Conservation (phyloP, 1,140 invertebrate species). For the Drosophila rufa region DNA sequence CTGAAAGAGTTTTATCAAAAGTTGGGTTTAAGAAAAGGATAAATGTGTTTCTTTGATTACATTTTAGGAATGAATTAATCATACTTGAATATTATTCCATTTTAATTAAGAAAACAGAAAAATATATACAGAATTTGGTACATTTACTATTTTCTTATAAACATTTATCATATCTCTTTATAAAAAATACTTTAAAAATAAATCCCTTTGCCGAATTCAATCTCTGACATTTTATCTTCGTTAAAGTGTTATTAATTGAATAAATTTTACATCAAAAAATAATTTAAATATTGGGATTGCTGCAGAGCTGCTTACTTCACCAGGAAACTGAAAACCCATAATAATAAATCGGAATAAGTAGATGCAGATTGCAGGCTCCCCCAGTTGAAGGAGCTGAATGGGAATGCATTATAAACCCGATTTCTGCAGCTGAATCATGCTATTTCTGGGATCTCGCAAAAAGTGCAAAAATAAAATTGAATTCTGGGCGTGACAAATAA, state of each 20-base stretch:
- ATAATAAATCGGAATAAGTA: conserved; percentile 18
- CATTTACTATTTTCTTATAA: too few species aligned
- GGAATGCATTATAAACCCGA: conserved; percentile 27
- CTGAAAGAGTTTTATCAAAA: too few species aligned
- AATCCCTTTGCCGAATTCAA: too few species aligned
- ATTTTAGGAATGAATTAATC: too few species aligned
- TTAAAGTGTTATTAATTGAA: background rate
- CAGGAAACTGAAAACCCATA: conserved; percentile 2
- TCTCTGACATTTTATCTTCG: background rate
- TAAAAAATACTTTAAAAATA: background rate
- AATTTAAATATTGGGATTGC: background rate
- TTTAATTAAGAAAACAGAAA: too few species aligned
- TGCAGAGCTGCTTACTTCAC: background rate
- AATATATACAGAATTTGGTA: too few species aligned
- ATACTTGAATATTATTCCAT: too few species aligned
- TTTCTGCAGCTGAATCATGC: conserved; percentile 26
- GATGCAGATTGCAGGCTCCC: conserved; percentile 25
- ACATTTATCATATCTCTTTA: too few species aligned
- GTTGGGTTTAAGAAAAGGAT: too few species aligned
- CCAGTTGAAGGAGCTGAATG: conserved; percentile 32
- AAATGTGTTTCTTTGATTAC: too few species aligned
- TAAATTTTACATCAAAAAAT: background rate
- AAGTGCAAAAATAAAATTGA: background rate
- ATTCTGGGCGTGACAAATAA: conserved; percentile 28
- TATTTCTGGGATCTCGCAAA: conserved; percentile 29